Percentiles rank a stretch among this genome's conserved stretches.
Evolutionary conservation across 2,113 vertebrate genomes (phyloP).

Genomic region (Cranoglanis bouderius): DNA sequence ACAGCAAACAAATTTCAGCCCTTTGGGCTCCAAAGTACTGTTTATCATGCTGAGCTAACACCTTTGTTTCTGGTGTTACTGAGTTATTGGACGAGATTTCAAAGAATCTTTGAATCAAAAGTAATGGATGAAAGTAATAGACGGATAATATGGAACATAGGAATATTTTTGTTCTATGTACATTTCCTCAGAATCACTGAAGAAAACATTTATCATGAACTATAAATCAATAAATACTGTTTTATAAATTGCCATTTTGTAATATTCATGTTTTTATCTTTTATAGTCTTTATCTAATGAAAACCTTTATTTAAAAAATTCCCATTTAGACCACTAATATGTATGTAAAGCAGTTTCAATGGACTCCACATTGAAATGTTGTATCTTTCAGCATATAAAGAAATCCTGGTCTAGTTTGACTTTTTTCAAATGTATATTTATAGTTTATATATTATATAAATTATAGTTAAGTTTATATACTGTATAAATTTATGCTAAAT

Average conservation of each 20-base stretch:
- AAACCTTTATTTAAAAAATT: background rate
- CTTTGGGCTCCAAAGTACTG: conserved; percentile 20
- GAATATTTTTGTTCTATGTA: background rate
- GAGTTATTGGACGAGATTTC: background rate
- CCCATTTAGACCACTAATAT: background rate
- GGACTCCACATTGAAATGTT: background rate
- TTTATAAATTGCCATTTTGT: background rate
- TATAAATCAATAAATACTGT: no score
- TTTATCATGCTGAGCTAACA: background rate
- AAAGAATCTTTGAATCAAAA: background rate
- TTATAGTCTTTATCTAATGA: background rate
- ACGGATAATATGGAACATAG: background rate
- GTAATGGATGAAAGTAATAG: background rate
- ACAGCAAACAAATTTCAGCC: conserved; percentile 38
- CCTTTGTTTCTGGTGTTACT: conserved; percentile 9
- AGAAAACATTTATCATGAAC: background rate
- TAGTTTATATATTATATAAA: background rate
- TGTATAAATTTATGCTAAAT: background rate
- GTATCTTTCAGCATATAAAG: background rate
- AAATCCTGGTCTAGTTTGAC: background rate
- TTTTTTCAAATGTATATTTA: no score
- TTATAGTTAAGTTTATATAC: background rate
- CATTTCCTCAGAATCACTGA: background rate
- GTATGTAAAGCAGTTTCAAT: background rate
- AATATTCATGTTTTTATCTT: background rate